Conservation (phyloP, 2,113 vertebrate genomes). For the Microcebus griseorufus region DNA sequence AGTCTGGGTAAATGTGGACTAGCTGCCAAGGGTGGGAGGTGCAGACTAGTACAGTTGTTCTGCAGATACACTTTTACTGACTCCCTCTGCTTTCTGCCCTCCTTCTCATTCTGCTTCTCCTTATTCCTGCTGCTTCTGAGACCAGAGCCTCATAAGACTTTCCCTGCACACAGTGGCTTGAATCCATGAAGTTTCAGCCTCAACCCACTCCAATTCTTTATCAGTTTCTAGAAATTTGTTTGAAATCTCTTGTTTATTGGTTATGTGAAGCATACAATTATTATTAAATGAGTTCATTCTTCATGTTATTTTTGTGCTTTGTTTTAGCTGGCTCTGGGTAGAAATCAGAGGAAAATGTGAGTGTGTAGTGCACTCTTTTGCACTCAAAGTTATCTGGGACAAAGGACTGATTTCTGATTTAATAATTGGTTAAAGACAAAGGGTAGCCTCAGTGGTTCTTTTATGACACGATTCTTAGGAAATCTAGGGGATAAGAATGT, state of each 20-base stretch:
- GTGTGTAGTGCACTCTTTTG: not conserved
- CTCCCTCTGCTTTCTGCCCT: not conserved
- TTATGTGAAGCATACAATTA: slow-evolving; percentile 20
- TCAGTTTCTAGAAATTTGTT: not conserved
- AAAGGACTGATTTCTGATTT: not conserved
- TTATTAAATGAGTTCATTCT: not conserved
- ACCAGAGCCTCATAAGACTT: not conserved
- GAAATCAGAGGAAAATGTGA: not conserved
- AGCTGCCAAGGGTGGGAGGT: not conserved
- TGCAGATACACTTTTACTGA: not conserved
- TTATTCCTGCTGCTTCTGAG: not conserved
- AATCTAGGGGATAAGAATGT: not conserved
- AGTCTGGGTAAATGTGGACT: not conserved
- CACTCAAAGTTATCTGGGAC: not conserved
- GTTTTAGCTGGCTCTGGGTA: not conserved
- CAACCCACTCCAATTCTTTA: not conserved
- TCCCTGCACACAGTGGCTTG: not conserved
- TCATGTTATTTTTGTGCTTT: not conserved
- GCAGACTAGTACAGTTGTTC: not conserved
- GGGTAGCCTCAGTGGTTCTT: not conserved
- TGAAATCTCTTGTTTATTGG: not conserved
- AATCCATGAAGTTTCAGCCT: not conserved
- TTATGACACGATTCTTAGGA: not conserved
- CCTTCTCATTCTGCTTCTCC: not conserved
- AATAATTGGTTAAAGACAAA: not conserved